Evolutionary conservation across 2,113 vertebrate genomes (phyloP).

Genomic region (Buteo buteo): DNA sequence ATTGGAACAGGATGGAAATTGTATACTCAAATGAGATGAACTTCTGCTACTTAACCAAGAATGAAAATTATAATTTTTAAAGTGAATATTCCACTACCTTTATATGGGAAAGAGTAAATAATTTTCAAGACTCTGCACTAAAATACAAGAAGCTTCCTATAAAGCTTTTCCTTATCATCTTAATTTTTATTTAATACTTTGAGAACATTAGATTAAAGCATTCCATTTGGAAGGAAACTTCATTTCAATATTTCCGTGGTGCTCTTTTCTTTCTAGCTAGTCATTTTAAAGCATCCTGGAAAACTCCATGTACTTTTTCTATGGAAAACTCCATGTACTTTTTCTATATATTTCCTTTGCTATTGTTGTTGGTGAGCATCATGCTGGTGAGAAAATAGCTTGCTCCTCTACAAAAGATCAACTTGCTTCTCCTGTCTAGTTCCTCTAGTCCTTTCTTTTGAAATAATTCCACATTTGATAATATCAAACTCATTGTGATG

Average conservation of each 20-base stretch:
- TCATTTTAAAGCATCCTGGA: neutral
- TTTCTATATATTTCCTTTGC: constrained; percentile 67
- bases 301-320: neutral
- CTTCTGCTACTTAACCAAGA: neutral
- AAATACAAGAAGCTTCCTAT: neutral
- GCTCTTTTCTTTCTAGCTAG: constrained; percentile 10
- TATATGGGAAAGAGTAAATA: neutral
- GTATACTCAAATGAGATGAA: neutral
- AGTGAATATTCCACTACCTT: neutral
- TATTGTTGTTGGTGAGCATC: constrained; percentile 43
- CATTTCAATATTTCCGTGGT: neutral
- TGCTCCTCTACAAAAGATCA: constrained; percentile 21
- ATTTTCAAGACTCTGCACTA: neutral
- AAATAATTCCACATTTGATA: neutral
- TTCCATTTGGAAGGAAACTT: neutral
- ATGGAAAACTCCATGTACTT: neutral
- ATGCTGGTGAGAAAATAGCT: neutral
- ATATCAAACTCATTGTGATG: neutral
- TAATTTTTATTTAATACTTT: neutral
- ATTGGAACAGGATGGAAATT: neutral
- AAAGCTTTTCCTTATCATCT: neutral
- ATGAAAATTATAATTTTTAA: neutral
- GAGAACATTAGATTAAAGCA: neutral
- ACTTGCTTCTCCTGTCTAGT: constrained; percentile 35
- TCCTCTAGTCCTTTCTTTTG: neutral